phyloP scores from a whole-genome alignment of 2,888 invertebrate species.

The Leptopilina syphax region DNA sequence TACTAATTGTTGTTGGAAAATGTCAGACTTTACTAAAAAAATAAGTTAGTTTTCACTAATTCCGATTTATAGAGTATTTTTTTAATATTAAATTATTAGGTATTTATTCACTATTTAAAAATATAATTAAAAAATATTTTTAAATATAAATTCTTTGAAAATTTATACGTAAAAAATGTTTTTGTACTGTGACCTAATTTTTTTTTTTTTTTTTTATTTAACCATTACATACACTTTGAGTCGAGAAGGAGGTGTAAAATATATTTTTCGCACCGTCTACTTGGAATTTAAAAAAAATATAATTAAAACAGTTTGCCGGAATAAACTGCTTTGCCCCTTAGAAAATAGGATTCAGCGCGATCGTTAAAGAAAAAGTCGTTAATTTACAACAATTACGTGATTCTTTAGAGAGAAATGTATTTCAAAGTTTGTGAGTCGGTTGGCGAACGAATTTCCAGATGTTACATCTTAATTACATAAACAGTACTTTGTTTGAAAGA shows the following conservation, averaged over 20 bases:
- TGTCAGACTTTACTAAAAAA: too few relatives aligned
- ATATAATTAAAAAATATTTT: too few relatives aligned
- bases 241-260: constrained; percentile 13
- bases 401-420: constrained; percentile 3
- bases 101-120: too few relatives aligned
- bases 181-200: neutral
- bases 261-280: constrained; percentile 32
- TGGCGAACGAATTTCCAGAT: constrained; percentile 7
- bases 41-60: too few relatives aligned
- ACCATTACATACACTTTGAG: neutral
- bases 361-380: constrained; percentile 1
- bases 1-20: too few relatives aligned
- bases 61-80: too few relatives aligned
- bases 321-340: constrained; percentile 3
- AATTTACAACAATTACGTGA: constrained; percentile 32
- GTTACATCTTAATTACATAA: neutral
- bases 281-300: constrained; percentile 43
- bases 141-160: too few relatives aligned
- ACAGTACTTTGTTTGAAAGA: neutral
- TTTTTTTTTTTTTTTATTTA: too few relatives aligned
- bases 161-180: too few relatives aligned
- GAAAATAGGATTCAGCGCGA: constrained; percentile 9
- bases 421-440: neutral
- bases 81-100: too few relatives aligned
- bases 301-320: constrained; percentile 40